phyloP scores from a whole-genome alignment of 2,113 vertebrate species.

The Otus sunia region DNA sequence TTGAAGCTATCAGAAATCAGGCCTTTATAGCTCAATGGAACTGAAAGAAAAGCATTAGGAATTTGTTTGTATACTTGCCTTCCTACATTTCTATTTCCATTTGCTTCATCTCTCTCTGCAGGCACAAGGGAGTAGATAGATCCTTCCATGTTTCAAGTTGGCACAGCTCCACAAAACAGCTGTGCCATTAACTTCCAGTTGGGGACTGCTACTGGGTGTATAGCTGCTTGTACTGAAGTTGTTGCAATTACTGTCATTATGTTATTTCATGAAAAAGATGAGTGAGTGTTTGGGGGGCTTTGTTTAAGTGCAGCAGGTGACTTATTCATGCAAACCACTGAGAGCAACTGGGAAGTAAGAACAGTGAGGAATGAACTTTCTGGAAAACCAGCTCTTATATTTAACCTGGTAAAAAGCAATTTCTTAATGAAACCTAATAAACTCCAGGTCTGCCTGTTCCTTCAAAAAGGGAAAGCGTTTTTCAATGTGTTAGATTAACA shows the following conservation, averaged over 20 bases:
- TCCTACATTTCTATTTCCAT: neutral
- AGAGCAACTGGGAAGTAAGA: neutral
- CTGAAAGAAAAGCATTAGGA: neutral
- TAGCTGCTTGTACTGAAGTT: slow-evolving; percentile 20
- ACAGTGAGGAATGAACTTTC: neutral
- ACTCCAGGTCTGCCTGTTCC: slow-evolving; percentile 5
- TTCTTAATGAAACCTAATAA: slow-evolving; percentile 1
- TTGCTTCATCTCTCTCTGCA: neutral
- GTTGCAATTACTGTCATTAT: slow-evolving; percentile 53
- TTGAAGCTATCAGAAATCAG: neutral
- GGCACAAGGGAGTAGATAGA: neutral
- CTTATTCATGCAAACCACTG: slow-evolving; percentile 7
- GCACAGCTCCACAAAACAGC: slow-evolving; percentile 24
- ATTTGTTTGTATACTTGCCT: neutral
- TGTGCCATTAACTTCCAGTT: slow-evolving; percentile 30
- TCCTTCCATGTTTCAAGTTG: slow-evolving; percentile 1
- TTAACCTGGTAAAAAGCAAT: neutral
- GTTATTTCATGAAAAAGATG: slow-evolving; percentile 34
- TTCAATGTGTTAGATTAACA: slow-evolving; percentile 1
- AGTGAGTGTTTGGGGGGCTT: slow-evolving; percentile 24
- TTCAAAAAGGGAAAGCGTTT: slow-evolving; percentile 26
- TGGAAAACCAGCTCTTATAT: neutral
- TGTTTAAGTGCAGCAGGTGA: neutral
- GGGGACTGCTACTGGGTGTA: slow-evolving; percentile 11
- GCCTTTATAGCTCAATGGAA: neutral